phyloP scores from a whole-genome alignment of 2,113 vertebrate species.

The Silurus asotus region DNA sequence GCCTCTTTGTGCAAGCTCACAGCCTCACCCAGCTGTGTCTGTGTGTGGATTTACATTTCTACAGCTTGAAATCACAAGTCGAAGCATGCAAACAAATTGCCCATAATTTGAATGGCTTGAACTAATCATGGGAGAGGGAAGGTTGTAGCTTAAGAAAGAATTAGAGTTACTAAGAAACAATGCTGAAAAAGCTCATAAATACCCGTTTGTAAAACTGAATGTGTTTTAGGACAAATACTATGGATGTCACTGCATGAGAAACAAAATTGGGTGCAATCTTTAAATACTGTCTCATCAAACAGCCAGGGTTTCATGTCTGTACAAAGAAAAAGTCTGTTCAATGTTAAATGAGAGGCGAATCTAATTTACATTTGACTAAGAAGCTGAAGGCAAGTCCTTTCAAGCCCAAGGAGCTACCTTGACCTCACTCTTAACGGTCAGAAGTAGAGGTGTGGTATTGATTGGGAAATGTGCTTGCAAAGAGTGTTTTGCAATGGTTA shows the following conservation, averaged over 20 bases:
- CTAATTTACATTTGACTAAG: constrained; percentile 17
- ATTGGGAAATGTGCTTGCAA: constrained; percentile 44
- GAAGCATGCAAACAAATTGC: constrained; percentile 44
- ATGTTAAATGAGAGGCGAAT: neutral
- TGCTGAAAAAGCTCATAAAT: neutral
- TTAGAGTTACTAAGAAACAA: neutral
- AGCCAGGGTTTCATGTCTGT: neutral
- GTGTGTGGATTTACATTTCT: constrained; percentile 29
- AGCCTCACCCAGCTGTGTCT: constrained; percentile 38
- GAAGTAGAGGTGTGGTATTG: constrained; percentile 21
- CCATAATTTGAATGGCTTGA: constrained; percentile 22
- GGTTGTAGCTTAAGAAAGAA: constrained; percentile 16
- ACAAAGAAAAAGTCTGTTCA: neutral
- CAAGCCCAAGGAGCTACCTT: constrained; percentile 19
- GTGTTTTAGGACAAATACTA: neutral
- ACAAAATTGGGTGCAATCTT: neutral
- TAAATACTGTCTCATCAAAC: neutral
- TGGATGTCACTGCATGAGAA: neutral
- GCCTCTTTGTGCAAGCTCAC: constrained; percentile 24
- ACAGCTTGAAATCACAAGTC: constrained; percentile 47
- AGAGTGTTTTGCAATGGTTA: constrained; percentile 39
- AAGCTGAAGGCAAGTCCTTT: constrained; percentile 26
- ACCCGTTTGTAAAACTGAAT: neutral
- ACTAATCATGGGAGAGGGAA: constrained; percentile 28
- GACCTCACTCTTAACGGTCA: constrained; percentile 43